Conservation (phyloP, 2,113 vertebrate species). For the Scolopax mira region DNA sequence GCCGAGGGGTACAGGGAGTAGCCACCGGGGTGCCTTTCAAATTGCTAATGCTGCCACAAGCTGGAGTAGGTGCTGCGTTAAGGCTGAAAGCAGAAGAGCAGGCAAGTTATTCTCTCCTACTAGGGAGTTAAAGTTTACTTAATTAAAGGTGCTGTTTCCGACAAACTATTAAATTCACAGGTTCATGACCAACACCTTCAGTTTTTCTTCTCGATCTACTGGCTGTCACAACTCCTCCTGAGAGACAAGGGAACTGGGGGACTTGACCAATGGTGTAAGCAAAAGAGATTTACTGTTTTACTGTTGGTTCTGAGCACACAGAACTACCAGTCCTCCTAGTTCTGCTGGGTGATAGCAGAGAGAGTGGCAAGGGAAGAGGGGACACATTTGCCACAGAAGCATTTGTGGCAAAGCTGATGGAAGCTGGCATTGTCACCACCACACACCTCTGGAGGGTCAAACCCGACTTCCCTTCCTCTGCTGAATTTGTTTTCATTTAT, state of each 20-base stretch:
- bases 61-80: conserved; percentile 74
- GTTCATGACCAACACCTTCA: not conserved
- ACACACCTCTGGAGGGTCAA: not conserved
- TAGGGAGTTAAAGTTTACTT: not conserved
- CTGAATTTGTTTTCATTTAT: not conserved
- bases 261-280: not conserved
- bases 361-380: not conserved
- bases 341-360: not conserved
- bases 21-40: conserved; percentile 85
- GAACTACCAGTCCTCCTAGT: not conserved
- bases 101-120: not conserved
- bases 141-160: no score
- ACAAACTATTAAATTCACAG: not conserved
- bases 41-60: conserved; percentile 81
- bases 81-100: conserved; percentile 70
- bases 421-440: not conserved
- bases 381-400: not conserved
- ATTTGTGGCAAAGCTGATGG: not conserved
- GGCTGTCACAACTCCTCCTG: not conserved
- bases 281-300: not conserved
- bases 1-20: conserved; percentile 91
- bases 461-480: not conserved
- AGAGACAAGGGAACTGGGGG: accelerated
- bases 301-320: not conserved
- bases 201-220: not conserved